Evolutionary conservation across 2,113 vertebrate species (phyloP).

Genomic region (Charina bottae): DNA sequence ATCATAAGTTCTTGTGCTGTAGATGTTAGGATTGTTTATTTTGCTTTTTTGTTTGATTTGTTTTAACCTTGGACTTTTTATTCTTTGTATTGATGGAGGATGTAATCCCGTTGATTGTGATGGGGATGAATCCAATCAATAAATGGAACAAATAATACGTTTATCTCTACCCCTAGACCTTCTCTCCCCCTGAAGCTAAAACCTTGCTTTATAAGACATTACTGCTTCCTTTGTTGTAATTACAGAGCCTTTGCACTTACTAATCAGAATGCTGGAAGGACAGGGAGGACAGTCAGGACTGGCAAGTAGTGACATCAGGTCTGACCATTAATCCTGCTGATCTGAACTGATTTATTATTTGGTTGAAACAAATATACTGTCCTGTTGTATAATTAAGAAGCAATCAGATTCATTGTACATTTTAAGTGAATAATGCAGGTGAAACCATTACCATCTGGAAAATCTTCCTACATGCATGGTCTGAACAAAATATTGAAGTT

Average conservation of each 20-base stretch:
- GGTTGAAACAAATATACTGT: not conserved
- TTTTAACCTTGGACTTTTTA: not conserved
- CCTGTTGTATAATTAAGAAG: not conserved
- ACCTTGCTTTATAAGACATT: not conserved
- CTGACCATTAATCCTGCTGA: too few relatives aligned
- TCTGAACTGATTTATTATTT: not conserved
- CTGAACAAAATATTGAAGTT: not conserved
- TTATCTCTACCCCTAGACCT: not conserved
- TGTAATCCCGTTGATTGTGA: not conserved
- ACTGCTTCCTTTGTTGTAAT: not conserved
- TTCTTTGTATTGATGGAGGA: not conserved
- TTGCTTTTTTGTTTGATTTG: not conserved
- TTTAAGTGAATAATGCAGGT: not conserved
- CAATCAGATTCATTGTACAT: not conserved
- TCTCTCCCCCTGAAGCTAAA: not conserved
- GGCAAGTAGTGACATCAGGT: not conserved
- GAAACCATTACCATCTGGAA: slow-evolving; percentile 9
- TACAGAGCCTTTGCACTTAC: not conserved
- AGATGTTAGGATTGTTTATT: not conserved
- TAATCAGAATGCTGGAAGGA: not conserved
- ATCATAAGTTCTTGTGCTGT: not conserved
- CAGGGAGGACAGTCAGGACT: not conserved
- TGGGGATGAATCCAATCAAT: not conserved
- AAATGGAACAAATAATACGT: not conserved
- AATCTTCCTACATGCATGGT: not conserved